phyloP scores from a whole-genome alignment of 1,140 invertebrate genomes.

The Drosophila willistoni region DNA sequence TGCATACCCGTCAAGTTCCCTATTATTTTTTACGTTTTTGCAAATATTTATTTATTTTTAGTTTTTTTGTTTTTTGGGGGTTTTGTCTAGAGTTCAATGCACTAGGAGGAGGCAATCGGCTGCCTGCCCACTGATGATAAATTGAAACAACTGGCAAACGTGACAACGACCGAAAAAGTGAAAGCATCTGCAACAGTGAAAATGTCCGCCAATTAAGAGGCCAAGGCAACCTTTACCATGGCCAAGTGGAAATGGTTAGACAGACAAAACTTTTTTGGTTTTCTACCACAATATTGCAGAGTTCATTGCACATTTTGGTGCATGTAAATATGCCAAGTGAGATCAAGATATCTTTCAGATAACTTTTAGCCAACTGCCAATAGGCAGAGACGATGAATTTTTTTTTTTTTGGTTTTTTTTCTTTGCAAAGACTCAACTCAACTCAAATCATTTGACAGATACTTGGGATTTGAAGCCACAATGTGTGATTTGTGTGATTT shows the following conservation, averaged over 20 bases:
- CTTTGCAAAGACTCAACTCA: too few species aligned
- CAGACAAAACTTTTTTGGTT: not conserved
- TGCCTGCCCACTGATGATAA: constrained; percentile 68
- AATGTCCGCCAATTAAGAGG: constrained; percentile 62
- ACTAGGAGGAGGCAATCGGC: constrained; percentile 23
- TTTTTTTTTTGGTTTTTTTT: not conserved
- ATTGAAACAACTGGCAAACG: constrained; percentile 69
- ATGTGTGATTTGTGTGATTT: constrained; percentile 31
- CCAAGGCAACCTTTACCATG: constrained; percentile 46
- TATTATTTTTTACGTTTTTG: not conserved
- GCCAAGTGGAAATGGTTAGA: not conserved
- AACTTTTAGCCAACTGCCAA: not conserved
- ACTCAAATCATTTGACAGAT: too few species aligned
- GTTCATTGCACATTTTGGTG: constrained; percentile 58
- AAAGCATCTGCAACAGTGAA: constrained; percentile 69
- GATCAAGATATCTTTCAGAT: constrained; percentile 38
- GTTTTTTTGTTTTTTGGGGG: not conserved
- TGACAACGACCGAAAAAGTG: constrained; percentile 75
- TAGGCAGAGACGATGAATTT: not conserved
- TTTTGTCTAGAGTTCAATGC: constrained; percentile 52
- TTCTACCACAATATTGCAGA: constrained; percentile 25
- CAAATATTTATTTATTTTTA: not conserved
- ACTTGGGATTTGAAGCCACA: not conserved
- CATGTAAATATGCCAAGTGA: constrained; percentile 47
- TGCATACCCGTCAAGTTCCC: not conserved